A percentile compares a stretch with the other conserved stretches of the same genome.
These are phyloP conservation scores for Panurus biarmicus DNA, from an alignment of 2,113 vertebrate species.

Conservation along the genomic window DNA sequence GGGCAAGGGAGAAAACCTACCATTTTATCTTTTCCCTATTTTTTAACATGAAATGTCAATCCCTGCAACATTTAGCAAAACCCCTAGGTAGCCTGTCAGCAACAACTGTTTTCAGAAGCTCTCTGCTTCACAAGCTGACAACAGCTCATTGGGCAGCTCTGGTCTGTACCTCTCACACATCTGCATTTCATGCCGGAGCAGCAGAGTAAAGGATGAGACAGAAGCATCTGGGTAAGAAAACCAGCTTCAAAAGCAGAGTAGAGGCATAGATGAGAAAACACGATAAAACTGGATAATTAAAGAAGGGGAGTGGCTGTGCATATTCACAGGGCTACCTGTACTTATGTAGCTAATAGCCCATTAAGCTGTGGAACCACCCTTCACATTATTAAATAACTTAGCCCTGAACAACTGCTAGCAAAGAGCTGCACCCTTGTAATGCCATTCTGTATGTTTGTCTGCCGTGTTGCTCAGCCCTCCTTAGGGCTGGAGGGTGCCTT, in stretches of 20 bases:
- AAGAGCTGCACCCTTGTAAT: background rate
- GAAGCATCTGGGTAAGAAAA: background rate
- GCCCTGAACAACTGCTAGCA: background rate
- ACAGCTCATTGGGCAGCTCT: background rate
- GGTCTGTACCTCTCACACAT: background rate
- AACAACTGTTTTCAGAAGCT: background rate
- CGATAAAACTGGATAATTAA: constrained; percentile 29
- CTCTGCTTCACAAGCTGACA: background rate
- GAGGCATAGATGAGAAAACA: background rate
- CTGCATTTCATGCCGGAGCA: background rate
- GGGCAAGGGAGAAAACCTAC: background rate
- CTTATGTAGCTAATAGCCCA: background rate
- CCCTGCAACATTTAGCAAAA: background rate
- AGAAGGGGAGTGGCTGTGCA: constrained; percentile 12
- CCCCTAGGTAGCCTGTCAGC: background rate
- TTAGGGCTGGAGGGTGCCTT: background rate
- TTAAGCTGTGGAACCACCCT: constrained; percentile 29
- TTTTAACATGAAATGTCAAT: background rate
- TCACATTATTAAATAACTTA: background rate
- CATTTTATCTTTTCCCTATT: background rate
- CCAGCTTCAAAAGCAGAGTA: background rate
- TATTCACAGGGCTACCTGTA: background rate
- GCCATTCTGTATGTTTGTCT: background rate
- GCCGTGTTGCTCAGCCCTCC: background rate
- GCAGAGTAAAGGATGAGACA: background rate